A percentile compares a stretch with the other conserved stretches of the same genome.
These are phyloP conservation scores for Cyclura pinguis DNA, from an alignment of 2,797 vertebrate species.

Conservation along the genomic window DNA sequence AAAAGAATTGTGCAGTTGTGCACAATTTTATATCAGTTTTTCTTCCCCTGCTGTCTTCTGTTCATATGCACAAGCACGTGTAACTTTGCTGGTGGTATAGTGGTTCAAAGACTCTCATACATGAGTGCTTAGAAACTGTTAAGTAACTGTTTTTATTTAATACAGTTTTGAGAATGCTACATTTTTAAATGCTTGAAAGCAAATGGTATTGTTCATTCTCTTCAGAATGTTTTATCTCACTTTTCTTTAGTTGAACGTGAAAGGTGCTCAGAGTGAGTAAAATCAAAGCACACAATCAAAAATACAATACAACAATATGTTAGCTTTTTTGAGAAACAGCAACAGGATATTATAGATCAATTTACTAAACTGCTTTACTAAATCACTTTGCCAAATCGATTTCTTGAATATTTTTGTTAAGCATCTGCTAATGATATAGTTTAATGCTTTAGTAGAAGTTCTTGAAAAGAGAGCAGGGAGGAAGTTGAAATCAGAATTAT, in stretches of 20 bases:
- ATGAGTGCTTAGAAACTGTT: not conserved
- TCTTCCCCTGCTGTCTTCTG: not conserved
- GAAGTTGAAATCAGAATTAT: not conserved
- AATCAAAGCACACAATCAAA: slow-evolving; percentile 4
- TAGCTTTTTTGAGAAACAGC: not conserved
- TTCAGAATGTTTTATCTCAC: not conserved
- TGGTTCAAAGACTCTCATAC: not conserved
- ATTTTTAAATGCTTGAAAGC: not conserved
- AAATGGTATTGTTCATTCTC: not conserved
- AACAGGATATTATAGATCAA: not conserved
- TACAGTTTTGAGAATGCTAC: not conserved
- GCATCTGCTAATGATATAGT: slow-evolving; percentile 4
- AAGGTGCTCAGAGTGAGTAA: not conserved
- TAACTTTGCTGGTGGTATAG: not conserved
- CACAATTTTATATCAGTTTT: not conserved
- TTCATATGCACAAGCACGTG: not conserved
- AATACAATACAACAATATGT: not conserved
- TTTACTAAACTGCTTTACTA: not conserved
- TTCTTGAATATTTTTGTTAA: not conserved
- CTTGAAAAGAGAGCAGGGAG: not conserved
- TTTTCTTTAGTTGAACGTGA: not conserved
- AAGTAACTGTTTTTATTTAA: not conserved
- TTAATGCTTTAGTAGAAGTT: not conserved
- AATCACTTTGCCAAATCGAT: not conserved
- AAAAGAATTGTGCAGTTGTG: not conserved